These are phyloP conservation scores for Stenurella melanura DNA, from an alignment of 2,888 invertebrate species.

Conservation along the genomic window DNA sequence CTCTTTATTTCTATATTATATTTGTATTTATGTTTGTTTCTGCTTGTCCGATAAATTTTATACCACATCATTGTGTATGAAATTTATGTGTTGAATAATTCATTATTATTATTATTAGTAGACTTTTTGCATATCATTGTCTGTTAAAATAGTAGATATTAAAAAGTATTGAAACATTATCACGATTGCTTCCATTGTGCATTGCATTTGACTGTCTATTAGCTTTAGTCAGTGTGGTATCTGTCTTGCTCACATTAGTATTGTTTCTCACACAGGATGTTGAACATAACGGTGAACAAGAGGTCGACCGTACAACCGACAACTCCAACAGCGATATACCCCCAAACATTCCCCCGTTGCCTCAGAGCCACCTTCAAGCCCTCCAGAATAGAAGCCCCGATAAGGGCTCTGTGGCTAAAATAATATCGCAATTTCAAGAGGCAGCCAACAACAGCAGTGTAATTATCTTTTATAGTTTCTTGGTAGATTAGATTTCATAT, in stretches of 20 bases:
- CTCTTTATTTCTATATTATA: too few species aligned
- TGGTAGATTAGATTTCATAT: constrained; percentile 40
- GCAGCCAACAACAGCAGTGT: constrained; percentile 68
- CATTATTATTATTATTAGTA: too few species aligned
- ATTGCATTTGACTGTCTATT: not conserved
- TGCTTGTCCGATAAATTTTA: too few species aligned
- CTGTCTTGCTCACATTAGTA: constrained; percentile 21
- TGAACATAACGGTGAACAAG: constrained; percentile 65
- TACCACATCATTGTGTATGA: too few species aligned
- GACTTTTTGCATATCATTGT: too few species aligned
- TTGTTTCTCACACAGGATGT: constrained; percentile 65
- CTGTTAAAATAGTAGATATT: too few species aligned
- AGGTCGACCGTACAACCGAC: constrained; percentile 59
- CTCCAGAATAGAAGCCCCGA: constrained; percentile 67
- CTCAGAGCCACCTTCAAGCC: constrained; percentile 70
- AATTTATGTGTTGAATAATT: too few species aligned
- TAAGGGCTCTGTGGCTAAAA: constrained; percentile 71
- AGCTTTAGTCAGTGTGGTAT: constrained; percentile 24
- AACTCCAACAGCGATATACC: constrained; percentile 61
- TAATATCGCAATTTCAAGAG: constrained; percentile 73
- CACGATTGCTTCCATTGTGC: too few species aligned
- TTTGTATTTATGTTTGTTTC: too few species aligned
- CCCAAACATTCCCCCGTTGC: constrained; percentile 72
- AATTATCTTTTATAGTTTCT: constrained; percentile 60
- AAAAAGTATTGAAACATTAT: too few species aligned